These are phyloP conservation scores for Scelioninae gen. 1 DNA, from an alignment of 2,888 invertebrate genomes.

Conservation along the genomic window DNA sequence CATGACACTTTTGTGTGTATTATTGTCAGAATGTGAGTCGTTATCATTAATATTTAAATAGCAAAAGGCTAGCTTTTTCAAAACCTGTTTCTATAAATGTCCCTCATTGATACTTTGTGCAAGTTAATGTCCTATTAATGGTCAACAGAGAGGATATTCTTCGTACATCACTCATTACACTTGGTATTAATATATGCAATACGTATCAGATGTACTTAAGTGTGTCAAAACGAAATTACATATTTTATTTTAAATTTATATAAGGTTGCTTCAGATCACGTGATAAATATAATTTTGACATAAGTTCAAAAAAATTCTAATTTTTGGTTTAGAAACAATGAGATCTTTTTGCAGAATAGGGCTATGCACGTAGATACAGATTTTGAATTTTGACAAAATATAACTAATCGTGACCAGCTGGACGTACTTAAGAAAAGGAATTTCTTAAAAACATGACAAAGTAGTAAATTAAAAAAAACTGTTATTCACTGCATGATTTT, in stretches of 20 bases:
- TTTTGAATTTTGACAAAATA: too few species aligned
- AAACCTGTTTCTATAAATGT: conserved; percentile 29
- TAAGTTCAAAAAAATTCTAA: too few species aligned
- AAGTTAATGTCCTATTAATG: conserved; percentile 33
- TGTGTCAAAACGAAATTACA: conserved; percentile 23
- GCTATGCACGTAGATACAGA: too few species aligned
- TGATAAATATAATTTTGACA: too few species aligned
- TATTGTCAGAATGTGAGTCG: background rate
- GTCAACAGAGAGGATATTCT: conserved; percentile 30
- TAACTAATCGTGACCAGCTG: too few species aligned
- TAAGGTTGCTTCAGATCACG: too few species aligned
- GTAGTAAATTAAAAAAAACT: too few species aligned
- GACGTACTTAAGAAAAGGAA: too few species aligned
- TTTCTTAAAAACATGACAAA: too few species aligned
- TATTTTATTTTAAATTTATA: background rate
- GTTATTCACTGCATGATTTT: too few species aligned
- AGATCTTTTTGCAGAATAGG: too few species aligned
- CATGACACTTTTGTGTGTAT: conserved; percentile 12
- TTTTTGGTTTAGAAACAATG: too few species aligned
- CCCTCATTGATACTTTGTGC: conserved; percentile 30
- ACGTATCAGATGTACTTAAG: conserved; percentile 14
- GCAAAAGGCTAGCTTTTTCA: conserved; percentile 8
- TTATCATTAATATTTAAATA: conserved; percentile 8
- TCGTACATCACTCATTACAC: conserved; percentile 22
- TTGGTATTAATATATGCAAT: conserved; percentile 32